These are phyloP conservation scores for Erethizon dorsatum DNA, from an alignment of 2,797 vertebrate species.

Conservation along the genomic window DNA sequence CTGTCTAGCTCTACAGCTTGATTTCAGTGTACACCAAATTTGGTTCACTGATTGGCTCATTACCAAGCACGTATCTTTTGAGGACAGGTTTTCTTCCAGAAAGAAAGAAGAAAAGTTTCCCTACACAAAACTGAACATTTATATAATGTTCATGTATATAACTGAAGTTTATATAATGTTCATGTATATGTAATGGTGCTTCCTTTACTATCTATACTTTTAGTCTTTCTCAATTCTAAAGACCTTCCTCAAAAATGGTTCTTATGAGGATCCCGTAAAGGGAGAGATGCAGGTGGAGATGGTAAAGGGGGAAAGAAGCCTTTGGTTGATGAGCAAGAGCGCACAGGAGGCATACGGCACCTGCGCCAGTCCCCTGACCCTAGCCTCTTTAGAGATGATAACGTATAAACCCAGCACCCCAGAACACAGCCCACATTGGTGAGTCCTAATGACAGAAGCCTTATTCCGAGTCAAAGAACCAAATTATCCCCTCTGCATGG, in stretches of 20 bases:
- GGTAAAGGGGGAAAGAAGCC: background rate
- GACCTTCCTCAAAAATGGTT: background rate
- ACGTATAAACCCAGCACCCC: background rate
- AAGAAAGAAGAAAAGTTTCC: slow-evolving; percentile 9
- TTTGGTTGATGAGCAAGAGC: slow-evolving; percentile 65
- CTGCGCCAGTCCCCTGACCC: slow-evolving; percentile 57
- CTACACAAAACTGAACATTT: background rate
- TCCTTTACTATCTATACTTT: slow-evolving; percentile 2
- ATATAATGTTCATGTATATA: background rate
- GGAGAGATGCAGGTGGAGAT: background rate
- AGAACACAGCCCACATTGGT: background rate
- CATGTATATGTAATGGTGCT: background rate
- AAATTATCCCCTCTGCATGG: background rate
- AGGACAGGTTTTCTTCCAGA: background rate
- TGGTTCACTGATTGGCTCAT: background rate
- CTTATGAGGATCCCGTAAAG: background rate
- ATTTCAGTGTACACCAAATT: background rate
- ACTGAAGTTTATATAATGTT: background rate
- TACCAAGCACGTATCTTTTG: background rate
- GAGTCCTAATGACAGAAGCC: background rate
- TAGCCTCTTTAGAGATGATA: slow-evolving; percentile 25
- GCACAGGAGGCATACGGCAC: background rate
- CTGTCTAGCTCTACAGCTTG: background rate
- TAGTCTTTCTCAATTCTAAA: background rate
- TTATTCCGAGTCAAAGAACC: background rate